Evolutionary conservation across 1,140 invertebrate species (phyloP), one percentile per base, ranked within the genome.

Genomic region (Rhyacophila brunnea): DNA sequence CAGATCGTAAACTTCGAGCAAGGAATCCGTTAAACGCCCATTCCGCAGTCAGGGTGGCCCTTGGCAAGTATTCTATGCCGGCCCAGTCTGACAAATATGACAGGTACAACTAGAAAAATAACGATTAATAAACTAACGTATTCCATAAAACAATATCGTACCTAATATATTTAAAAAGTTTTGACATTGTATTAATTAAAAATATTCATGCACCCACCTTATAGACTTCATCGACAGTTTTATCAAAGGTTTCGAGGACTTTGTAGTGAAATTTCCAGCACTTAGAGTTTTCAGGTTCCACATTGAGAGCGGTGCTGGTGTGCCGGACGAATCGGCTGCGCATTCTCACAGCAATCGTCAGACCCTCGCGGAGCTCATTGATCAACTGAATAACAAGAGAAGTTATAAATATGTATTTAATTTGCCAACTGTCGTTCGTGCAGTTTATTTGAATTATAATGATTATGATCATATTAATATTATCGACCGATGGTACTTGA

Each of bases 281-380:
- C 44, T 75, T 73, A 32, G 70, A 62, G 32, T 73, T 70, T 0
- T 71, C 62, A 36, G 81, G 73, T 58, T 79, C 82, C 58, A 83
- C 81, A 9, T 80, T 80, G 45, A 91, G 68, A 6, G 87, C 86
- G 14, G 85, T 83, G 11, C 80, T 75, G 17, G 89, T 85, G 74
- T 93, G 86, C 6, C 78, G 77, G n/a, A 82, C 72, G 67, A 85
- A 93, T 58, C 87, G 85, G 60, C 89, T 83, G 11, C 91, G 84
- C 73, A 92, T 87, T 14, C 86, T 79, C 18, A 90, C 85, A 9
- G 90, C 89, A 46, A 92, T 85, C 65, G 84, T 85, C 35, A 95
- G 71, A 6, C 90, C 91, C 68, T 95, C 92, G 59, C 92, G 89
- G 60, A 94, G 82, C 74, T 95, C 93, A 66, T 88, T 84, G 76